A percentile compares a stretch with the other conserved stretches of the same genome.
Conservation (phyloP, 2,113 vertebrate species). For the Phocoena phocoena region DNA sequence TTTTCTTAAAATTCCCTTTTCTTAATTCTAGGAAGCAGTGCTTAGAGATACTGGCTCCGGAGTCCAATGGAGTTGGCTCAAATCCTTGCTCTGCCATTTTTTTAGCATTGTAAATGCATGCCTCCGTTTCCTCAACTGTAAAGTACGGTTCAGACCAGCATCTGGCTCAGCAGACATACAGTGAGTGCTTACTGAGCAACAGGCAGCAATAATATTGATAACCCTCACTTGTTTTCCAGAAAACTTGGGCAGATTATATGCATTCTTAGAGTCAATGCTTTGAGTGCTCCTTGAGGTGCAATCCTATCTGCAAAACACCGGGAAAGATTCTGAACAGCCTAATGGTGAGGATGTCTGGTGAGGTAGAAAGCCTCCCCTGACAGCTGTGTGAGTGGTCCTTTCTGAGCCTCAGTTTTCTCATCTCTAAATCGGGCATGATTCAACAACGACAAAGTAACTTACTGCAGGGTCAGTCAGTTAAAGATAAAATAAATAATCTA, state of each 20-base stretch:
- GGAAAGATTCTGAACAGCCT: neutral
- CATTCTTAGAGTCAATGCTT: neutral
- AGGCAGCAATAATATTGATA: neutral
- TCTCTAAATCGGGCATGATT: neutral
- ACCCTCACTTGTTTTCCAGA: neutral
- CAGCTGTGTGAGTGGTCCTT: neutral
- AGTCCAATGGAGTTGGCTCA: neutral
- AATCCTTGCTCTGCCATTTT: neutral
- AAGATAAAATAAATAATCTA: neutral
- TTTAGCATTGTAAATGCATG: rapidly evolving
- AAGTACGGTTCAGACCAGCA: neutral
- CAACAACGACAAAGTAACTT: neutral
- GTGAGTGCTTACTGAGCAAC: neutral
- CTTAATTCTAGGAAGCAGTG: neutral
- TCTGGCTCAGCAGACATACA: neutral
- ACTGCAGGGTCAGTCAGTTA: neutral
- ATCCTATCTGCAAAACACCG: neutral
- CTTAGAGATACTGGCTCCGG: neutral
- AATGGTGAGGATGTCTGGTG: neutral
- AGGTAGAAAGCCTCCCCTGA: neutral
- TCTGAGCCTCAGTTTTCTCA: neutral
- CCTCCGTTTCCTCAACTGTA: neutral
- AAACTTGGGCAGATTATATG: neutral
- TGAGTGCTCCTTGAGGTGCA: neutral
- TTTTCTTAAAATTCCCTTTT: neutral